phyloP scores from a whole-genome alignment of 2,113 vertebrate genomes.

The Phocoena sinus region DNA sequence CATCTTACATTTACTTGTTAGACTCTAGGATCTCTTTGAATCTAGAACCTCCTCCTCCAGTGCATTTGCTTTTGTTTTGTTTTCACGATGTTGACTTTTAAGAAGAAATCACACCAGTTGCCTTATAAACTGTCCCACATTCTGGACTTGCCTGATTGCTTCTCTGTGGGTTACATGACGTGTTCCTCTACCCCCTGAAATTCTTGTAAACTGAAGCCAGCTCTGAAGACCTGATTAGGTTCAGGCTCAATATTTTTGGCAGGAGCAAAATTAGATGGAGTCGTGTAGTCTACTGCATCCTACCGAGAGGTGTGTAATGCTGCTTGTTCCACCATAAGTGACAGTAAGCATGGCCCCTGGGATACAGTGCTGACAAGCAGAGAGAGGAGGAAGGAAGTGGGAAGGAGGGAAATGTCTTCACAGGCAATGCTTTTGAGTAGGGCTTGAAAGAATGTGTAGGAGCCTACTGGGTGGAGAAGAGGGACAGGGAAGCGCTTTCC shows the following conservation, averaged over 20 bases:
- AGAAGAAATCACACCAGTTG: neutral
- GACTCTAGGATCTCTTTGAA: neutral
- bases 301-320: neutral
- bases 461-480: neutral
- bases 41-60: neutral
- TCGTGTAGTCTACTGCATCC: neutral
- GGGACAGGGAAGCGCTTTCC: neutral
- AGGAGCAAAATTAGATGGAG: neutral
- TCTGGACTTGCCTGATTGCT: neutral
- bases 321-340: neutral
- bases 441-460: neutral
- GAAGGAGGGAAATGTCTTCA: neutral
- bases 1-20: neutral
- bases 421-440: neutral
- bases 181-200: neutral
- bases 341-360: neutral
- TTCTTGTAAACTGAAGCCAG: neutral
- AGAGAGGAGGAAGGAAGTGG: neutral
- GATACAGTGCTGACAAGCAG: neutral
- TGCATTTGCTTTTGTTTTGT: neutral
- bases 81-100: neutral
- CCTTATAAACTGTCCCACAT: neutral
- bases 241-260: neutral
- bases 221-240: neutral
- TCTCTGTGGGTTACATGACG: neutral